phyloP scores from a whole-genome alignment of 2,797 vertebrate genomes.

The Cyprinella venusta region DNA sequence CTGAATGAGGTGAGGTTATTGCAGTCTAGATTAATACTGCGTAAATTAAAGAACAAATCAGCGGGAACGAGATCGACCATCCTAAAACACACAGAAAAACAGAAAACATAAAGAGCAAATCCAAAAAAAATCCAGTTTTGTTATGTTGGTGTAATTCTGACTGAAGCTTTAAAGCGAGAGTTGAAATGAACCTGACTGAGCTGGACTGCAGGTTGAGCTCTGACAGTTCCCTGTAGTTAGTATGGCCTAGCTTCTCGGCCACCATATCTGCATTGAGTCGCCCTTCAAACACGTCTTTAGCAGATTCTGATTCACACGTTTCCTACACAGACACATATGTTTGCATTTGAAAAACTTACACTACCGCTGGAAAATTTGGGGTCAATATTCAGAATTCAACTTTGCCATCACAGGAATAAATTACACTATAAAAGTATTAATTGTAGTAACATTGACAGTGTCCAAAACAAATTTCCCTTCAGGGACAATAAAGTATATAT shows the following conservation, averaged over 20 bases:
- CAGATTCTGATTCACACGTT: conserved; percentile 79
- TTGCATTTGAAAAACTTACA: neutral
- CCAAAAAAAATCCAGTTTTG: neutral
- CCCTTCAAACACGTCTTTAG: conserved; percentile 86
- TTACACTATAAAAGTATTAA: neutral
- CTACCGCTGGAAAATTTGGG: neutral
- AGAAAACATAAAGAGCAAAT: conserved; percentile 1
- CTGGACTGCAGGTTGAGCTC: conserved; percentile 81
- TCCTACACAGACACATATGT: conserved; percentile 74
- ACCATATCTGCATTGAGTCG: conserved; percentile 87
- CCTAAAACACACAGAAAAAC: conserved; percentile 66
- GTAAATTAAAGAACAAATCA: conserved; percentile 79
- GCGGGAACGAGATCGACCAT: conserved; percentile 79
- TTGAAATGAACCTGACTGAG: conserved; percentile 79
- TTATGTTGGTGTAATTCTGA: neutral
- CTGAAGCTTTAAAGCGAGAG: neutral
- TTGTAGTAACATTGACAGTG: neutral
- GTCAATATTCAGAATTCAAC: neutral
- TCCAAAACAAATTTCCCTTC: too few relatives aligned
- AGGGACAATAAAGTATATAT: too few relatives aligned
- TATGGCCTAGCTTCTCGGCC: conserved; percentile 85
- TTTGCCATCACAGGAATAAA: neutral
- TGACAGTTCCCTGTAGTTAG: conserved; percentile 80
- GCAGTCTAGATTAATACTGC: conserved; percentile 82
- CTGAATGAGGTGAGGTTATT: conserved; percentile 87